Percentiles rank a stretch among this genome's conserved stretches.
Conservation (phyloP, 1,140 invertebrate species). For the Leptinotarsa undecemlineata region DNA sequence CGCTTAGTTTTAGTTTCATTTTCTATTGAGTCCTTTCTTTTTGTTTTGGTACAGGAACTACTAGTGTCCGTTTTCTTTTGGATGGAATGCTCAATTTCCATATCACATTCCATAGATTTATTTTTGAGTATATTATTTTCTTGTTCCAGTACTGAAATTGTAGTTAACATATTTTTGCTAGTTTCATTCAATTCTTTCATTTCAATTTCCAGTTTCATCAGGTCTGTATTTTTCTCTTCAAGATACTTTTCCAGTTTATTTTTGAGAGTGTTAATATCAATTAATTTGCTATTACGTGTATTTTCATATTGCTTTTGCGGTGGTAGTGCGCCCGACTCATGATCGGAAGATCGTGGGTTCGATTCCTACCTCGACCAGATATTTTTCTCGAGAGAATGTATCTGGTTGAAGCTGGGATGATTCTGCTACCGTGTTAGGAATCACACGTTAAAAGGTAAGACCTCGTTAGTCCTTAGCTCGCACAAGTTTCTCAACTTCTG, state of each 20-base stretch:
- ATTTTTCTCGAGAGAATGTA: too few species aligned
- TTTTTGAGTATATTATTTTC: background rate
- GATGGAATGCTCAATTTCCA: background rate
- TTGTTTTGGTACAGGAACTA: too few species aligned
- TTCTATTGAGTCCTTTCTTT: background rate
- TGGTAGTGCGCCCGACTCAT: too few species aligned
- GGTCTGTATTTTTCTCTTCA: background rate
- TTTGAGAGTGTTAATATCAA: slow-evolving; percentile 1
- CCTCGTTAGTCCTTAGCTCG: too few species aligned
- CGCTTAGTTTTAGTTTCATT: slow-evolving; percentile 5
- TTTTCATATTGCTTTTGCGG: slow-evolving; percentile 12
- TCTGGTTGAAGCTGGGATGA: too few species aligned
- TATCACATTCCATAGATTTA: slow-evolving; percentile 6
- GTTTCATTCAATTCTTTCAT: slow-evolving; percentile 1
- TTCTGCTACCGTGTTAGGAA: too few species aligned
- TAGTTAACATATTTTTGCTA: slow-evolving; percentile 1
- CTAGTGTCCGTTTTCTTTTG: too few species aligned
- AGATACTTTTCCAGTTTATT: slow-evolving; percentile 9
- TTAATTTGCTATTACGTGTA: background rate
- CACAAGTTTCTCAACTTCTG: too few species aligned
- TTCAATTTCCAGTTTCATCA: background rate
- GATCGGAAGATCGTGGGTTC: too few species aligned
- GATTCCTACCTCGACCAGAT: too few species aligned
- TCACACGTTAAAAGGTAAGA: too few species aligned
- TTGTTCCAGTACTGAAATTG: slow-evolving; percentile 1